Conservation (phyloP, 2,888 invertebrate genomes). For the Ichneumon xanthorius region DNA sequence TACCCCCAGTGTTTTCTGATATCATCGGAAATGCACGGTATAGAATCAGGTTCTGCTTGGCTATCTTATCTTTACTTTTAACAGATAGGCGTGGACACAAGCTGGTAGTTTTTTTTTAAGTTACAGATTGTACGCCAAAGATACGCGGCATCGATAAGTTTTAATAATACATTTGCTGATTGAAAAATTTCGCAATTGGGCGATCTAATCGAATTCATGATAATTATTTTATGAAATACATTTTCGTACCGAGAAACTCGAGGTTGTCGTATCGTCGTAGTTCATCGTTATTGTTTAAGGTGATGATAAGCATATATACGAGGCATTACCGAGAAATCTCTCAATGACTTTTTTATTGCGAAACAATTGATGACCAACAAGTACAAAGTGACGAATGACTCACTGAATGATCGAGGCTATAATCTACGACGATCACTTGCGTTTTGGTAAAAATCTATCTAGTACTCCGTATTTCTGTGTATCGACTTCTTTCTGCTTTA, state of each 20-base stretch:
- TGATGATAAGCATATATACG: not conserved
- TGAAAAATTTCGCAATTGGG: not conserved
- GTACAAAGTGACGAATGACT: slow-evolving; percentile 40
- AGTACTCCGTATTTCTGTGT: slow-evolving; percentile 86
- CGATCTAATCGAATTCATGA: not conserved
- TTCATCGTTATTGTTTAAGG: not conserved
- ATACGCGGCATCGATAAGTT: not conserved
- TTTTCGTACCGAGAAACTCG: not conserved
- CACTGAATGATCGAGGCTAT: slow-evolving; percentile 19
- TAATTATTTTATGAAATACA: not conserved
- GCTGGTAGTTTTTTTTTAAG: not conserved
- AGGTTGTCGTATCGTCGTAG: not conserved
- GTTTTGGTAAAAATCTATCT: slow-evolving; percentile 90
- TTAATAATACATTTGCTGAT: not conserved
- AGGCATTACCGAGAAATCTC: slow-evolving; percentile 29
- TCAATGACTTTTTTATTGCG: slow-evolving; percentile 46
- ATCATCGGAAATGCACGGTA: slow-evolving; percentile 44
- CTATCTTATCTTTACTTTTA: slow-evolving; percentile 56
- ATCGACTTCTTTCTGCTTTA: slow-evolving; percentile 81
- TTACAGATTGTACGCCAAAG: slow-evolving; percentile 20
- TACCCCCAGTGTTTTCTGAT: not conserved
- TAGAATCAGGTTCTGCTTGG: slow-evolving; percentile 28
- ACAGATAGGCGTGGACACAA: slow-evolving; percentile 37
- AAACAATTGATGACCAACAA: slow-evolving; percentile 39
- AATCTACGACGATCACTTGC: slow-evolving; percentile 64